Base-by-base conservation (phyloP, 2,888 invertebrate species). In the Chydorus sphaericus region DNA sequence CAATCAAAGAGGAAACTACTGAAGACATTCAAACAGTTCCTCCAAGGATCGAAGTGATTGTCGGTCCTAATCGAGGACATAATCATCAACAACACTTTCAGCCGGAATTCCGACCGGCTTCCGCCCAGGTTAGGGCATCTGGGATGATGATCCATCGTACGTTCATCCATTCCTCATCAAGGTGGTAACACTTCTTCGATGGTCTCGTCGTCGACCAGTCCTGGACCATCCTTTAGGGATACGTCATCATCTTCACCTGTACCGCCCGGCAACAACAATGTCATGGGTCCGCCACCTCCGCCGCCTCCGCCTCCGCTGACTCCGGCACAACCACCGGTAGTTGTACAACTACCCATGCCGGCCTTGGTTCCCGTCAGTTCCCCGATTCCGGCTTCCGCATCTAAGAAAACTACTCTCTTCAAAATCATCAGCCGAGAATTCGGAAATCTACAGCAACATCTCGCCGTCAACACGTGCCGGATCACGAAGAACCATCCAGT, bases 401-500 rank as follows among this genome's bases (percentile, higher is more conserved):
- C n/a, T n/a, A n/a, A n/a, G n/a, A n/a, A n/a, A n/a, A 14, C 48
- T 23, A 16, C 28, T 28, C 14, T 28, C 48, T 20, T 7, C 48
- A 10, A 18, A n/a, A n/a, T n/a, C n/a, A n/a, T n/a, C n/a, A n/a
- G n/a, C n/a, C 31, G 33, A 30, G 55, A 29, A 36, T 28, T 28
- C 55, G 55, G 18, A 55, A 55, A 26, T 55, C 55, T 8, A 44
- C 30, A 4, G 44, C 54, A 30, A 49, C 31, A 16, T 1, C 55
- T 26, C 49, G 31, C 14, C 18, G 31, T 18, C 44, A 28, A 23
- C 36, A 31, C 28, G 26, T 16, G 23, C 36, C 20, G 10, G 73
- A 72, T 61, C 74, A 80, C 69, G 87, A 87, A 72, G 86, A 87
- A 70, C 86, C 87, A 11, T 83, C 85, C 62, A 86, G 86, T 73